phyloP scores from a whole-genome alignment of 2,797 vertebrate species.

The Eupleurogrammus muticus region DNA sequence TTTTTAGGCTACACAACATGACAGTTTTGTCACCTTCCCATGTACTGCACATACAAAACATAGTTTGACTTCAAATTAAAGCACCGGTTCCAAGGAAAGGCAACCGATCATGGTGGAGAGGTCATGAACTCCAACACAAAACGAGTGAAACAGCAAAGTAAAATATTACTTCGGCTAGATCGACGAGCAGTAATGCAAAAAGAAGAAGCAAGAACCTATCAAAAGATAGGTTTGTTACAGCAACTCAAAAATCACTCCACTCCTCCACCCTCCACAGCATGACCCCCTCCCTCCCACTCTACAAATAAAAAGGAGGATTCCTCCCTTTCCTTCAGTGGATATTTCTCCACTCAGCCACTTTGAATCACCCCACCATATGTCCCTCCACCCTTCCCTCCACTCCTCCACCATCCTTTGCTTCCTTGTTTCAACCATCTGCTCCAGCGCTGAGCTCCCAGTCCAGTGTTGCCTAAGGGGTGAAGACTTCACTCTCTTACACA shows the following conservation, averaged over 20 bases:
- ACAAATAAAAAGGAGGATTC: constrained; percentile 20
- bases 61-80: neutral
- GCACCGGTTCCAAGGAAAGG: neutral
- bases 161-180: constrained; percentile 23
- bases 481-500: constrained; percentile 40
- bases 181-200: constrained; percentile 17
- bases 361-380: constrained; percentile 6
- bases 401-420: constrained; percentile 25
- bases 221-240: constrained; percentile 44
- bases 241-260: constrained; percentile 67
- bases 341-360: constrained; percentile 17
- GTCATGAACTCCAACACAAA: neutral
- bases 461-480: constrained; percentile 44
- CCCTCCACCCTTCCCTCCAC: neutral
- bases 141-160: constrained; percentile 14
- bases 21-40: no score
- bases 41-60: no score
- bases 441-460: constrained; percentile 50
- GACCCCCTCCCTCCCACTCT: constrained; percentile 25
- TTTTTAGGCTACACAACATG: no score
- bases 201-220: constrained; percentile 24
- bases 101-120: neutral
- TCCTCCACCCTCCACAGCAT: constrained; percentile 66
- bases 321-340: constrained; percentile 26
- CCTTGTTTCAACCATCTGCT: constrained; percentile 52